Percentiles rank a stretch among this genome's conserved stretches.
Evolutionary conservation across 92 coral and sea anemone genomes (phyloP).

Genomic region (Muricea muricata): DNA sequence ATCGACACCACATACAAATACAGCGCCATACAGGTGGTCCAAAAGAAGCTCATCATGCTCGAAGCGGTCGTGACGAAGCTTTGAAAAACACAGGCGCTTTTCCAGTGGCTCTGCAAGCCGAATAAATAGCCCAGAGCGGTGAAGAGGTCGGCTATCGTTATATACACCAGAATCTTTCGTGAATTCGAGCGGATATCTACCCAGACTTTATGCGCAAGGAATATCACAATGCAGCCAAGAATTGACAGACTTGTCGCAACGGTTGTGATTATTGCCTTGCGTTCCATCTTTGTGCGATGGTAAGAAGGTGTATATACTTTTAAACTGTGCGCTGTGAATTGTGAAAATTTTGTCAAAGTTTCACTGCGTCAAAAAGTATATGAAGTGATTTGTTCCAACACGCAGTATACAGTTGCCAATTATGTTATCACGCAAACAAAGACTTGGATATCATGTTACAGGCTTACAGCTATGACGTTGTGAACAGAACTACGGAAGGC

Average conservation of each 20-base stretch:
- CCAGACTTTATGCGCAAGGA: slow-evolving; percentile 5
- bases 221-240: slow-evolving; percentile 7
- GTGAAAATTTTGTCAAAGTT: too few relatives aligned
- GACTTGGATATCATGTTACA: neutral
- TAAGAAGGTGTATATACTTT: too few relatives aligned
- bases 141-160: slow-evolving; percentile 17
- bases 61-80: slow-evolving; percentile 21
- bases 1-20: slow-evolving; percentile 18
- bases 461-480: too few relatives aligned
- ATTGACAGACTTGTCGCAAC: slow-evolving; percentile 6
- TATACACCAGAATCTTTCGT: slow-evolving; percentile 11
- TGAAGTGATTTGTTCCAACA: neutral
- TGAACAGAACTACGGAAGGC: too few relatives aligned
- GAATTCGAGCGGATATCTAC: slow-evolving; percentile 17
- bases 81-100: neutral
- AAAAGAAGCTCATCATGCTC: slow-evolving; percentile 31
- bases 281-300: neutral
- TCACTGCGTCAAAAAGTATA: neutral
- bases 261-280: neutral
- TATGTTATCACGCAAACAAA: neutral
- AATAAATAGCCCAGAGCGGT: slow-evolving; percentile 17
- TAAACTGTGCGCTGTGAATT: too few relatives aligned
- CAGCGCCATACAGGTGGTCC: slow-evolving; percentile 37
- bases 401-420: neutral
- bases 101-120: neutral